Conservation (phyloP, 2,797 vertebrate genomes). For the Champsocephalus esox region DNA sequence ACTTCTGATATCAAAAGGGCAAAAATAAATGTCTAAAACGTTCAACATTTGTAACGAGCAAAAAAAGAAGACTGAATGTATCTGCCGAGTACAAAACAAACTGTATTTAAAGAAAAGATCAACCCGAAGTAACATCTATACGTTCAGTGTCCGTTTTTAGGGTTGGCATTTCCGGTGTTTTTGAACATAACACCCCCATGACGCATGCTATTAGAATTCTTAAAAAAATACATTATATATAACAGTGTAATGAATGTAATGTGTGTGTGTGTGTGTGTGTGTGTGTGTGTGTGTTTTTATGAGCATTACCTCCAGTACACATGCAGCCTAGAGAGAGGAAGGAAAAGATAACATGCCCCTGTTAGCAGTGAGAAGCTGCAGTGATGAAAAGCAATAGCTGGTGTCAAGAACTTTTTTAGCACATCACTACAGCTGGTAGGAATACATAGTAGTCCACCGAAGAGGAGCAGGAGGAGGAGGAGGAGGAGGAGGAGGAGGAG, state of each 20-base stretch:
- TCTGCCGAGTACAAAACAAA: background rate
- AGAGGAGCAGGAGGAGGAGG: slow-evolving; percentile 60
- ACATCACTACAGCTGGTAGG: slow-evolving; percentile 91
- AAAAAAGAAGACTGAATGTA: background rate
- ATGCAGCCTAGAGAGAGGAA: slow-evolving; percentile 1
- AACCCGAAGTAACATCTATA: background rate
- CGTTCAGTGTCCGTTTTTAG: background rate
- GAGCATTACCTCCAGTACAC: slow-evolving; percentile 12
- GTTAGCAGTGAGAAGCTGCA: slow-evolving; percentile 90
- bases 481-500: slow-evolving; percentile 67
- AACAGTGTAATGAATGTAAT: background rate
- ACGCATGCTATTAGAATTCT: background rate
- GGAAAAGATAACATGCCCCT: slow-evolving; percentile 75
- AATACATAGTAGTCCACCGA: slow-evolving; percentile 91
- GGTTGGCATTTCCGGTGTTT: background rate
- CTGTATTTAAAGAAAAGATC: background rate
- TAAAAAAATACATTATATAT: background rate
- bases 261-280: background rate
- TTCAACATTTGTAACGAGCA: background rate
- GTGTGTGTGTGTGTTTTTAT: background rate
- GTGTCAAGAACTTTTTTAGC: slow-evolving; percentile 94
- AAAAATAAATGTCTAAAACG: background rate
- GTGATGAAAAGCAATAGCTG: slow-evolving; percentile 93
- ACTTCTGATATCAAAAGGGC: background rate
- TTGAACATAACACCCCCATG: background rate